phyloP scores from a whole-genome alignment of 2,113 vertebrate species.

The Albula goreensis region DNA sequence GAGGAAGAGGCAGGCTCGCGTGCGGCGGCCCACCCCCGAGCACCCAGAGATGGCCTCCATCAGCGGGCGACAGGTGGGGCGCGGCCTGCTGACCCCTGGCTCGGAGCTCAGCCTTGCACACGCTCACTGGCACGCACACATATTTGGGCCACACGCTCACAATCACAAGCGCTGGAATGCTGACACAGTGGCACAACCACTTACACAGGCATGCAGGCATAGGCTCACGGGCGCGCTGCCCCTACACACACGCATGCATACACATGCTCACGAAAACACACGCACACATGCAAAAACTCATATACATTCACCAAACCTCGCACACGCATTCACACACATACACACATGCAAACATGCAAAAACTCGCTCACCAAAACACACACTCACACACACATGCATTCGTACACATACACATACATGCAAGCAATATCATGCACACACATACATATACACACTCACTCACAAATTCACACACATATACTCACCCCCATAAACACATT shows the following conservation, averaged over 20 bases:
- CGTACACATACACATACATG: not conserved
- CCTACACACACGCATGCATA: not conserved
- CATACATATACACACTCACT: too few relatives aligned
- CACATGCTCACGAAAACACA: not conserved
- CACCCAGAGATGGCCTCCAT: constrained; percentile 79
- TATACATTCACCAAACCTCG: not conserved
- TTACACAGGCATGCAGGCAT: not conserved
- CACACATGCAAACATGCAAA: constrained; percentile 11
- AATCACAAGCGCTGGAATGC: too few relatives aligned
- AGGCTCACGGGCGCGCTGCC: not conserved
- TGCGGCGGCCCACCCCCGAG: constrained; percentile 64
- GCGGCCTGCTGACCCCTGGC: not conserved
- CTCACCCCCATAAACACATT: not conserved
- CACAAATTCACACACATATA: not conserved
- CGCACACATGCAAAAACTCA: not conserved
- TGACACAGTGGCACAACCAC: too few relatives aligned
- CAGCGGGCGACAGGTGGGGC: constrained; percentile 80
- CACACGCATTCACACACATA: not conserved
- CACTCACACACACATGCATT: not conserved
- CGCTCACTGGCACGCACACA: not conserved
- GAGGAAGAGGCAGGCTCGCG: constrained; percentile 58
- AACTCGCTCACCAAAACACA: not conserved
- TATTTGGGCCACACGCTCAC: not conserved
- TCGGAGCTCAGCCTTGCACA: not conserved
- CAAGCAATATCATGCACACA: not conserved